Conservation (phyloP, 2,888 invertebrate species). For the Nemotelus nigrinus region DNA sequence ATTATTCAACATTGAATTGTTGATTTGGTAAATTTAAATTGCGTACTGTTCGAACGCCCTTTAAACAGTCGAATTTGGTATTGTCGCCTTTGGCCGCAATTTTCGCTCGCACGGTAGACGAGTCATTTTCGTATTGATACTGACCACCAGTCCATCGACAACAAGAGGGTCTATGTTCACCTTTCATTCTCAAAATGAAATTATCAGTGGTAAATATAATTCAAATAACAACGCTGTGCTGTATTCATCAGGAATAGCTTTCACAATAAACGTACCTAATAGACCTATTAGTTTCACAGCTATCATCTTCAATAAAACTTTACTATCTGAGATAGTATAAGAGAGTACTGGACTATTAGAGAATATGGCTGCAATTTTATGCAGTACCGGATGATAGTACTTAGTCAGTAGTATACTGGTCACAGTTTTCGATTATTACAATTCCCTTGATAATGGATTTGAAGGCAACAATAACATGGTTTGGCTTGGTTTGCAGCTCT, state of each 20-base stretch:
- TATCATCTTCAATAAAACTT: not conserved
- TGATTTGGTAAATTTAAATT: conserved; percentile 12
- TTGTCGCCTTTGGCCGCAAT: not conserved
- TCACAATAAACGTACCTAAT: not conserved
- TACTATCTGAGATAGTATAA: not conserved
- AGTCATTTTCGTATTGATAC: not conserved
- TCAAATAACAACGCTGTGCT: not conserved
- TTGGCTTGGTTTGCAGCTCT: not conserved
- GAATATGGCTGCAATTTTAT: not conserved
- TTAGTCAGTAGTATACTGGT: not conserved
- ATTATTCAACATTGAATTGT: not conserved
- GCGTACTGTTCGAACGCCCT: not conserved
- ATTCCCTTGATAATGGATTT: not conserved
- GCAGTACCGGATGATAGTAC: too few relatives aligned
- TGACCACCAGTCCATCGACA: not conserved
- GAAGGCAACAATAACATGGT: not conserved
- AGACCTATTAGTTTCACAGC: not conserved
- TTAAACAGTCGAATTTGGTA: not conserved
- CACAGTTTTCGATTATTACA: conserved; percentile 4
- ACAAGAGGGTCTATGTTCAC: not conserved
- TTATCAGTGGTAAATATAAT: not conserved
- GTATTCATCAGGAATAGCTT: not conserved
- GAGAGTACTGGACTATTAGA: too few relatives aligned
- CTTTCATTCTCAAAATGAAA: not conserved
- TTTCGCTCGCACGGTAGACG: not conserved